Conservation (phyloP, 2,113 vertebrate genomes). For the Cardinalis cardinalis region DNA sequence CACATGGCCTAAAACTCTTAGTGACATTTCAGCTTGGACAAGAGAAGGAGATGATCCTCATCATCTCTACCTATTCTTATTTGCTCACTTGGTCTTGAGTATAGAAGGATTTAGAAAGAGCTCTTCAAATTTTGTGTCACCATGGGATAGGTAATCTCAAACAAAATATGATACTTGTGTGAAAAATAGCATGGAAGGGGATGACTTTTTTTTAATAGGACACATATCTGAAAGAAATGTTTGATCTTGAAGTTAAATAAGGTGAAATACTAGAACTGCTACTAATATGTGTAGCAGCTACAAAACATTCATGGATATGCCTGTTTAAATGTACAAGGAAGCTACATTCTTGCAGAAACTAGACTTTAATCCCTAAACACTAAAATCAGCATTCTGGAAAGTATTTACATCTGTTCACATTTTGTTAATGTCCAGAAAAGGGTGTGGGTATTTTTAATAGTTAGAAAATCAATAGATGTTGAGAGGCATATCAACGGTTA, state of each 20-base stretch:
- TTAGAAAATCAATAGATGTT: constrained; percentile 20
- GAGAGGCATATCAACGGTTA: neutral
- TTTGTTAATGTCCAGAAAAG: neutral
- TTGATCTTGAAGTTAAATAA: neutral
- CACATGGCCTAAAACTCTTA: neutral
- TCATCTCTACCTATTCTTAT: neutral
- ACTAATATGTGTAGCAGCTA: neutral
- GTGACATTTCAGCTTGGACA: neutral
- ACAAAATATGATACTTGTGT: neutral
- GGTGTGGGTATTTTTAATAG: neutral
- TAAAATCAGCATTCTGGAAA: constrained; percentile 29
- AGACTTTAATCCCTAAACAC: neutral
- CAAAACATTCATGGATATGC: neutral
- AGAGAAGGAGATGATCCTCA: neutral
- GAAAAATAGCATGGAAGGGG: neutral
- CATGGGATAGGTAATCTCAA: neutral
- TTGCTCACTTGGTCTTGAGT: neutral
- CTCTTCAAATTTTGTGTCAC: neutral
- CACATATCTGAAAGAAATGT: neutral
- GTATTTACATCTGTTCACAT: neutral
- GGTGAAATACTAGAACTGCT: neutral
- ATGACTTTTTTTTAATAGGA: neutral
- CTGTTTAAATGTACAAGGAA: neutral
- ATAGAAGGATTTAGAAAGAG: neutral
- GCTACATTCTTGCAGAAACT: neutral